Evolutionary conservation across 2,113 vertebrate species (phyloP).

Genomic region (Zingel zingel): DNA sequence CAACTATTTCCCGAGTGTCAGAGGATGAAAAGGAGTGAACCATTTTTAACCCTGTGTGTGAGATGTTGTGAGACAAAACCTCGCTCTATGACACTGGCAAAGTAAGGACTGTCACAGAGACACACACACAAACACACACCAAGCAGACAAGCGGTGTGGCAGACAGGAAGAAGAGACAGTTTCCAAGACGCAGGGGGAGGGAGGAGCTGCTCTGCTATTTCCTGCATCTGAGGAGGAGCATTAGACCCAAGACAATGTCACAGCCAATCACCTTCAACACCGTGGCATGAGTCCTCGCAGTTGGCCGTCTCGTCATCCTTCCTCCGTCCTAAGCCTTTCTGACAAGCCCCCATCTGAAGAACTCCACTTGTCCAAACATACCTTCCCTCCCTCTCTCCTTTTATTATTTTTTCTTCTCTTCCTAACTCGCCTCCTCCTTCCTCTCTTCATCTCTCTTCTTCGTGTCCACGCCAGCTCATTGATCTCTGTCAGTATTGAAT

Average conservation of each 20-base stretch:
- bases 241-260: slow-evolving; percentile 77
- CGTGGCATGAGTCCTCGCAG: slow-evolving; percentile 66
- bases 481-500: slow-evolving; percentile 87
- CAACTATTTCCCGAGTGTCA: not conserved
- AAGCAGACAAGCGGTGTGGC: slow-evolving; percentile 15
- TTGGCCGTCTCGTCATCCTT: slow-evolving; percentile 32
- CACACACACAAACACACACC: slow-evolving; percentile 24
- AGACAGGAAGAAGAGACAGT: slow-evolving; percentile 51
- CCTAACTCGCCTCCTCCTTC: slow-evolving; percentile 40
- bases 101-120: not conserved
- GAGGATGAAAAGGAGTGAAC: not conserved
- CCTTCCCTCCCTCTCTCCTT: slow-evolving; percentile 12
- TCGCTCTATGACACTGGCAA: not conserved
- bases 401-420: slow-evolving; percentile 3
- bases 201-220: slow-evolving; percentile 55
- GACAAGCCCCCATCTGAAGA: slow-evolving; percentile 58
- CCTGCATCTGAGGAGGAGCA: slow-evolving; percentile 70
- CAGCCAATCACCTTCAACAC: slow-evolving; percentile 75
- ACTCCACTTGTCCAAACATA: slow-evolving; percentile 60
- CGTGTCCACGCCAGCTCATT: slow-evolving; percentile 80
- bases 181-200: slow-evolving; percentile 16
- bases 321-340: slow-evolving; percentile 49
- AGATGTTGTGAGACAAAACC: slow-evolving; percentile 19
- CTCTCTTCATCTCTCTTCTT: slow-evolving; percentile 56
- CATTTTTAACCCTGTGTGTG: not conserved